Percentiles rank a stretch among this genome's conserved stretches.
Conservation (phyloP, 2,113 vertebrate species). For the Odobenus rosmarus region DNA sequence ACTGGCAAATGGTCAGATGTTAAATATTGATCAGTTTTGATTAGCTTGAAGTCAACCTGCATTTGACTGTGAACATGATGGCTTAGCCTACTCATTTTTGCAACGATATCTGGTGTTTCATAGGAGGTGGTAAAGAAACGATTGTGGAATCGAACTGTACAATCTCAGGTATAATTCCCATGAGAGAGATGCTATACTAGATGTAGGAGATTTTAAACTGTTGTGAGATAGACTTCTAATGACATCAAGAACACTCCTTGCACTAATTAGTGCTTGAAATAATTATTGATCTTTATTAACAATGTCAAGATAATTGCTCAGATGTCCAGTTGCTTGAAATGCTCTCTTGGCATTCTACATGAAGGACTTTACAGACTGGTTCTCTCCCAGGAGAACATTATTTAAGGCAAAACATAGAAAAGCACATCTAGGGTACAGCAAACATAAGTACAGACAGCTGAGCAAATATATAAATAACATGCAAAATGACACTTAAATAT, state of each 20-base stretch:
- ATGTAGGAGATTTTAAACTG: background rate
- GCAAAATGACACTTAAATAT: background rate
- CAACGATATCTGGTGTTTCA: background rate
- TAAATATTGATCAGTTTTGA: background rate
- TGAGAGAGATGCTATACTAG: background rate
- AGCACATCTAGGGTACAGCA: conserved; percentile 34
- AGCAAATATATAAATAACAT: conserved; percentile 47
- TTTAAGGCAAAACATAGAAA: conserved; percentile 62
- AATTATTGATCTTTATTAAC: conserved; percentile 53
- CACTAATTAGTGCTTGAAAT: conserved; percentile 50
- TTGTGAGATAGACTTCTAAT: background rate
- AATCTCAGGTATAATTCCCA: background rate
- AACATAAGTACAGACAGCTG: conserved; percentile 34
- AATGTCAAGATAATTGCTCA: background rate
- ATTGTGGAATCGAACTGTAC: background rate
- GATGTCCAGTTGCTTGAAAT: background rate
- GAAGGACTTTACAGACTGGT: background rate
- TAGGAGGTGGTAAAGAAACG: background rate
- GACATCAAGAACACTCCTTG: background rate
- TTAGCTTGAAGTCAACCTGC: background rate
- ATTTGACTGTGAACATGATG: background rate
- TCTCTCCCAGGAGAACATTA: conserved; percentile 14
- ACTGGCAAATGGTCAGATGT: no score
- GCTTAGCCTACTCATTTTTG: background rate
- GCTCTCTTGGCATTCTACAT: background rate